Conservation (phyloP, 2,113 vertebrate genomes). For the Myrmecophaga tridactyla region DNA sequence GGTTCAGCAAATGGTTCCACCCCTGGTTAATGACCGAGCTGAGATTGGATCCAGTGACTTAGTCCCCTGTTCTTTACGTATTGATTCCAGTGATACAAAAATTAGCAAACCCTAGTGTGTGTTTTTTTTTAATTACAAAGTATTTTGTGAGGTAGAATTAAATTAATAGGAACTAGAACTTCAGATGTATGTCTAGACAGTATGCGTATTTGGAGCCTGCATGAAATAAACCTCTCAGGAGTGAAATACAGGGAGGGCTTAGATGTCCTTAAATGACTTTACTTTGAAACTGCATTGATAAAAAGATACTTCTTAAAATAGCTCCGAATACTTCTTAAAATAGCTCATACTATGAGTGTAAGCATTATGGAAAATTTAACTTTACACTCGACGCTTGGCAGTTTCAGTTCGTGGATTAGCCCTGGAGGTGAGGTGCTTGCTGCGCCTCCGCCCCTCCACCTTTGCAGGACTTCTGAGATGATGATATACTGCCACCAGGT, state of each 20-base stretch:
- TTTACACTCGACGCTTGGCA: not conserved
- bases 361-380: not conserved
- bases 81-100: not conserved
- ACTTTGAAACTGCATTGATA: not conserved
- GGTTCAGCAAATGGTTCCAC: no score
- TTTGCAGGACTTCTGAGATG: not conserved
- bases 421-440: fast-evolving
- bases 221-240: not conserved
- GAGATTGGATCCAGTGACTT: not conserved
- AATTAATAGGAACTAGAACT: not conserved
- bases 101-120: not conserved
- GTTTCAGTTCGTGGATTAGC: not conserved
- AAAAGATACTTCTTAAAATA: not conserved
- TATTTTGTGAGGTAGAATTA: not conserved
- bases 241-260: not conserved
- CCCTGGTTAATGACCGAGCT: no score
- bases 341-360: not conserved
- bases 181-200: not conserved
- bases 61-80: not conserved
- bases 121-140: not conserved
- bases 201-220: not conserved
- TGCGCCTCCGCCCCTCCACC: fast-evolving
- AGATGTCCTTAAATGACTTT: not conserved
- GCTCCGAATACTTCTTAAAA: not conserved
- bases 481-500: slow-evolving; percentile 57